These are phyloP conservation scores for Telenomus remus DNA, from an alignment of 1,140 invertebrate species.

Conservation along the genomic window DNA sequence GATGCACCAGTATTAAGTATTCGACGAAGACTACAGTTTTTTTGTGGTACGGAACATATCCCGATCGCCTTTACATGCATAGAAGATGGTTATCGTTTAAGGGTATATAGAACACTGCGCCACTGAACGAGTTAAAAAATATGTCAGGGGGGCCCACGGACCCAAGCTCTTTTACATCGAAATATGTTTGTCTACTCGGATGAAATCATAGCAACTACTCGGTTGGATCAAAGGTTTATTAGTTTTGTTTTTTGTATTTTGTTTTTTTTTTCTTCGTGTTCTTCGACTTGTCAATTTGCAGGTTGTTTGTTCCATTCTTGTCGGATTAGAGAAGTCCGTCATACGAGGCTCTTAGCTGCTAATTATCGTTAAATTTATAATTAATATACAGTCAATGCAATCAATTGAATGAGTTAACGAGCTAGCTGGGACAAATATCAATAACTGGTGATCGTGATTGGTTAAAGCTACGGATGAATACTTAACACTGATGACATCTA, in stretches of 20 bases:
- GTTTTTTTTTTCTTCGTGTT: constrained; percentile 18
- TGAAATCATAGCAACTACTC: constrained; percentile 41
- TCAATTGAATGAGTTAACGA: constrained; percentile 55
- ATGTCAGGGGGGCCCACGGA: constrained; percentile 64
- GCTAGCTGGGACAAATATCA: constrained; percentile 55
- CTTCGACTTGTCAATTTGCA: constrained; percentile 22
- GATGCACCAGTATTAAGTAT: constrained; percentile 60
- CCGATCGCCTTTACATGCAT: constrained; percentile 40
- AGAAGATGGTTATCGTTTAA: constrained; percentile 59
- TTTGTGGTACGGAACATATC: constrained; percentile 46
- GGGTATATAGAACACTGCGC: constrained; percentile 64
- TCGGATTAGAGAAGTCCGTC: constrained; percentile 48
- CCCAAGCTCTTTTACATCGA: constrained; percentile 69
- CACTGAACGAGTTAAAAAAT: constrained; percentile 73
- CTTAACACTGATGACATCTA: constrained; percentile 67
- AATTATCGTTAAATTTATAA: constrained; percentile 57
- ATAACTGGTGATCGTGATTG: constrained; percentile 51
- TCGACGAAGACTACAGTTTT: constrained; percentile 46
- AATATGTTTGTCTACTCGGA: constrained; percentile 28
- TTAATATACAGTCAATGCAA: constrained; percentile 59
- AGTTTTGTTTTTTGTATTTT: too few species aligned
- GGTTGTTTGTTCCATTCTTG: constrained; percentile 32
- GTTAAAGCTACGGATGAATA: constrained; percentile 63
- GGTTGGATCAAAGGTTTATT: constrained; percentile 54
- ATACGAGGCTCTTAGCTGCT: constrained; percentile 53